Evolutionary conservation across 2,113 vertebrate species (phyloP).

Genomic region (Phalacrocorax pelagicus): DNA sequence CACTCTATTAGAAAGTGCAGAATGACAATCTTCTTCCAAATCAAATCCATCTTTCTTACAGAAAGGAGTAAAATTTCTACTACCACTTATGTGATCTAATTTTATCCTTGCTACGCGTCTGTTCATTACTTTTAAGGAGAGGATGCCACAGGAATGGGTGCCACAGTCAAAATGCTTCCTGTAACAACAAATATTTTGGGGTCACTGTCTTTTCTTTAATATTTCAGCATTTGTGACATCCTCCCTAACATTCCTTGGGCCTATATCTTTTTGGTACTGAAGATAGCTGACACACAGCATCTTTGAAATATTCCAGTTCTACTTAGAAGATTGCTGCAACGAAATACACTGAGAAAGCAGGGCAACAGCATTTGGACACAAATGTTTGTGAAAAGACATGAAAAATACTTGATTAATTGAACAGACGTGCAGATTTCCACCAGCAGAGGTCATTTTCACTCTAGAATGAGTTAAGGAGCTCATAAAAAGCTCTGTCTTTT

Average conservation of each 20-base stretch:
- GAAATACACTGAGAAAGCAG: neutral
- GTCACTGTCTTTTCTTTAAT: neutral
- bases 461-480: neutral
- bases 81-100: neutral
- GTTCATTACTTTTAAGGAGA: neutral
- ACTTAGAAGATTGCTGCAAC: neutral
- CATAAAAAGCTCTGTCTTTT: neutral
- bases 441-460: constrained; percentile 61
- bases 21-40: neutral
- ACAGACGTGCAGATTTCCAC: constrained; percentile 16
- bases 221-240: neutral
- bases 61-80: neutral
- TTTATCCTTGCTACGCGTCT: neutral
- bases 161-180: neutral
- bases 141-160: neutral
- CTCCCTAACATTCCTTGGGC: neutral
- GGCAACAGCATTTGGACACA: neutral
- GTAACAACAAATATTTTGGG: neutral
- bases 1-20: neutral
- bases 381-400: neutral
- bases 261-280: neutral
- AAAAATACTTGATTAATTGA: neutral
- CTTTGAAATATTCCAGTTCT: neutral
- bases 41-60: neutral
- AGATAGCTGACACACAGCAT: neutral